Evolutionary conservation across 1,140 invertebrate genomes (phyloP).

Genomic region (Euglossa dilemma): DNA sequence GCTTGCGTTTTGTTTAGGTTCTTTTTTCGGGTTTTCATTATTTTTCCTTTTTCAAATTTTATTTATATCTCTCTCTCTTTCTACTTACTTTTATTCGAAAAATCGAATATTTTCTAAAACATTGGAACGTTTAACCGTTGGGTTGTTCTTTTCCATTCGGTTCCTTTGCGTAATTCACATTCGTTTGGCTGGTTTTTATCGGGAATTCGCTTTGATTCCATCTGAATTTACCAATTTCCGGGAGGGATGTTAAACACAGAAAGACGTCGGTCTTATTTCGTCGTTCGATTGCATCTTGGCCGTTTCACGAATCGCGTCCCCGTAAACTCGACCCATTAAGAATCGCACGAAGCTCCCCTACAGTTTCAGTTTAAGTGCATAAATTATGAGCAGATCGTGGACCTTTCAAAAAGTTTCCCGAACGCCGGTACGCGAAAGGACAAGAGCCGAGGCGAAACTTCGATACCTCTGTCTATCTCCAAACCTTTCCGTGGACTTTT

Average conservation of each 20-base stretch:
- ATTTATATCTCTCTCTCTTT: too few species aligned
- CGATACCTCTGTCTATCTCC: conserved; percentile 42
- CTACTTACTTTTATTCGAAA: too few species aligned
- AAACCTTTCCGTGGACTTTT: conserved; percentile 71
- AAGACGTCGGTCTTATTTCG: conserved; percentile 1
- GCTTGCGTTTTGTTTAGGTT: too few species aligned
- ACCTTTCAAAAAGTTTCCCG: conserved; percentile 67
- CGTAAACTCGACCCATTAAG: conserved; percentile 46
- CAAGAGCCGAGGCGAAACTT: conserved; percentile 50
- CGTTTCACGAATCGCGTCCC: conserved; percentile 30
- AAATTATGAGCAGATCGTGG: conserved; percentile 76
- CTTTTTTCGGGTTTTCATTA: too few species aligned
- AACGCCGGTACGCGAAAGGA: conserved; percentile 24
- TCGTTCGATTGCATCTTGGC: conserved; percentile 18
- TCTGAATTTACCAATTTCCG: neutral
- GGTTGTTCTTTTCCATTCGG: neutral
- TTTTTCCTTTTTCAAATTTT: too few species aligned
- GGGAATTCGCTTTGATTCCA: conserved; percentile 18
- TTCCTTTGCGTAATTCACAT: too few species aligned
- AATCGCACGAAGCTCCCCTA: conserved; percentile 23
- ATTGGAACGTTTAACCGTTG: too few species aligned
- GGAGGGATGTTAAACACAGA: neutral
- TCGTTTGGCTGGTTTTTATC: neutral
- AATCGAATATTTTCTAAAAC: too few species aligned
- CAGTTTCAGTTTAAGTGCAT: conserved; percentile 70